Evolutionary conservation across 2,797 vertebrate genomes (phyloP).

Genomic region (Gephyroberyx darwinii): DNA sequence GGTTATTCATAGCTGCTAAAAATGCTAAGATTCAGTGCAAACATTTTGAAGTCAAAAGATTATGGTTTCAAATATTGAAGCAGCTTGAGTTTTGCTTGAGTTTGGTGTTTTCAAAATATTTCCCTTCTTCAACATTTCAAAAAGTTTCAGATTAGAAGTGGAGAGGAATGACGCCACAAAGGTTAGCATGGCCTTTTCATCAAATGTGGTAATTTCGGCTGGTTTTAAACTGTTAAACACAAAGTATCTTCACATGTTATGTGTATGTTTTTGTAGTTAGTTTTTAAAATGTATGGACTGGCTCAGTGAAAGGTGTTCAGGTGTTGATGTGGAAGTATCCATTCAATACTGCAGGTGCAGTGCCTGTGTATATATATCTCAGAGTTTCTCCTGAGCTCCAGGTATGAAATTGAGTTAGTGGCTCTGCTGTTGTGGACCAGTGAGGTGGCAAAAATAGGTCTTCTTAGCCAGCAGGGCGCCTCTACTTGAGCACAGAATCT

Average conservation of each 20-base stretch:
- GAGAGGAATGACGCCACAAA: not conserved
- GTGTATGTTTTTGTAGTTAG: not conserved
- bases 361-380: constrained; percentile 46
- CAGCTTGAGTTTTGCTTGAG: not conserved
- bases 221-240: constrained; percentile 1
- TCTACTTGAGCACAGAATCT: constrained; percentile 58
- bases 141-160: too few relatives aligned
- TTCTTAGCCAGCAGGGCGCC: constrained; percentile 56
- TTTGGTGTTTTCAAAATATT: not conserved
- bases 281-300: constrained; percentile 20
- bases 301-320: constrained; percentile 11
- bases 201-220: not conserved
- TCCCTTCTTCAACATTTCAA: not conserved
- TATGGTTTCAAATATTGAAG: not conserved
- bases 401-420: constrained; percentile 69
- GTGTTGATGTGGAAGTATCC: constrained; percentile 33
- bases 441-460: constrained; percentile 49
- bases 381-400: constrained; percentile 48
- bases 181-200: not conserved
- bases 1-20: too few relatives aligned
- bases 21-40: too few relatives aligned
- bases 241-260: not conserved
- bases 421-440: constrained; percentile 51
- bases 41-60: too few relatives aligned
- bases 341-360: constrained; percentile 40